These are phyloP conservation scores for Lycia hirtaria DNA, from an alignment of 2,888 invertebrate species.

Conservation along the genomic window DNA sequence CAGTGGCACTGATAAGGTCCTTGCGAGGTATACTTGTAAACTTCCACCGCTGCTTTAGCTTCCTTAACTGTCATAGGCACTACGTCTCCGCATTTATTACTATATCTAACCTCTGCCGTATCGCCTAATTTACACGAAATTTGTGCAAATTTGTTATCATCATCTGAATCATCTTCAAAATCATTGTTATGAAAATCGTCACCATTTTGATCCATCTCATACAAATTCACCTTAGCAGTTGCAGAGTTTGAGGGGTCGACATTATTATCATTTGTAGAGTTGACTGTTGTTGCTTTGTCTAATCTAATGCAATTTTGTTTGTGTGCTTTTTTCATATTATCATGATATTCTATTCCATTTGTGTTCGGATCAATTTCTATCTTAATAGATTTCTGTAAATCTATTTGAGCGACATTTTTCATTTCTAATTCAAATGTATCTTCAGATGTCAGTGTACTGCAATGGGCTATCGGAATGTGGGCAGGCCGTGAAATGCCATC, in stretches of 20 bases:
- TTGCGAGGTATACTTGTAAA: conserved; percentile 61
- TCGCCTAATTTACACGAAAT: conserved; percentile 33
- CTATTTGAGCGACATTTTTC: conserved; percentile 37
- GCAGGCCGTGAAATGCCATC: conserved; percentile 50
- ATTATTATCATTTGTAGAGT: no score
- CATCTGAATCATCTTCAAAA: conserved; percentile 38
- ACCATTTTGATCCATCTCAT: not conserved
- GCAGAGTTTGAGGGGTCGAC: not conserved
- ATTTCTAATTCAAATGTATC: conserved; percentile 48
- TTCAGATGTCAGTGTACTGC: conserved; percentile 57
- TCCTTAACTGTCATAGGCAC: conserved; percentile 67
- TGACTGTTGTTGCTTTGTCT: no score
- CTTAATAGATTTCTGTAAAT: conserved; percentile 42
- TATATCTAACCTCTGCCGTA: conserved; percentile 59
- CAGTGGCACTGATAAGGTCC: conserved; percentile 67
- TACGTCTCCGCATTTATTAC: conserved; percentile 72
- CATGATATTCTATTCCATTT: conserved; percentile 40
- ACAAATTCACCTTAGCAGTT: no score
- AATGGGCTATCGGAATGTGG: conserved; percentile 57
- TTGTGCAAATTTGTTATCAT: conserved; percentile 29
- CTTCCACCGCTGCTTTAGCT: conserved; percentile 67
- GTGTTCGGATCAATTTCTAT: conserved; percentile 35
- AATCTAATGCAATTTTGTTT: not conserved
- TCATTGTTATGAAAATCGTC: not conserved
- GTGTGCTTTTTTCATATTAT: not conserved